Percentiles rank a stretch among this genome's conserved stretches.
Conservation (phyloP, 2,113 vertebrate genomes). For the Vidua macroura region DNA sequence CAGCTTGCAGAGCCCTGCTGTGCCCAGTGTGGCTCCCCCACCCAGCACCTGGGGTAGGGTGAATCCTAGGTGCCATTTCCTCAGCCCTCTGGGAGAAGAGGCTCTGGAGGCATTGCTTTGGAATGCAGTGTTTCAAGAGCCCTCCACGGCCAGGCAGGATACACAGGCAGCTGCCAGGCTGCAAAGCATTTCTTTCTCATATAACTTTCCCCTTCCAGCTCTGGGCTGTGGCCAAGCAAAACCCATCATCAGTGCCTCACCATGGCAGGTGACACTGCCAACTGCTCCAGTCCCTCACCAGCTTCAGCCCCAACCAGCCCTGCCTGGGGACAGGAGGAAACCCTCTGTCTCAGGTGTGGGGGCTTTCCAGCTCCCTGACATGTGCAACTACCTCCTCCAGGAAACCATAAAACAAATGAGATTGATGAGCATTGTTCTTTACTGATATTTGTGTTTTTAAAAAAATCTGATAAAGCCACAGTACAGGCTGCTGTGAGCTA, state of each 20-base stretch:
- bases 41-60: background rate
- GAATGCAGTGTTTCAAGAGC: background rate
- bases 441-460: background rate
- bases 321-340: background rate
- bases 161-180: background rate
- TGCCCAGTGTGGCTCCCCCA: background rate
- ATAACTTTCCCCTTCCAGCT: background rate
- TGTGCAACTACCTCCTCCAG: background rate
- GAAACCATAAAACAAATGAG: background rate
- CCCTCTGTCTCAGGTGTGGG: rapidly evolving
- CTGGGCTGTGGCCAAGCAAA: background rate
- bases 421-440: background rate
- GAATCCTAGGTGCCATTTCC: background rate
- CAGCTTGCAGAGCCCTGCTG: background rate
- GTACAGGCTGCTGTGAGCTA: background rate
- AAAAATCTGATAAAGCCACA: background rate
- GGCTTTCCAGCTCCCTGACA: background rate
- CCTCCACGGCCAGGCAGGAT: background rate
- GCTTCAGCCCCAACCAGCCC: background rate
- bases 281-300: rapidly evolving
- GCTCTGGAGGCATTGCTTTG: background rate
- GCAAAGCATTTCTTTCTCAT: background rate
- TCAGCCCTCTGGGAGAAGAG: background rate
- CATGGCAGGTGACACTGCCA: rapidly evolving
- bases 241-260: background rate